Evolutionary conservation across 2,888 invertebrate species (phyloP).

Genomic region (Phoronis australis): DNA sequence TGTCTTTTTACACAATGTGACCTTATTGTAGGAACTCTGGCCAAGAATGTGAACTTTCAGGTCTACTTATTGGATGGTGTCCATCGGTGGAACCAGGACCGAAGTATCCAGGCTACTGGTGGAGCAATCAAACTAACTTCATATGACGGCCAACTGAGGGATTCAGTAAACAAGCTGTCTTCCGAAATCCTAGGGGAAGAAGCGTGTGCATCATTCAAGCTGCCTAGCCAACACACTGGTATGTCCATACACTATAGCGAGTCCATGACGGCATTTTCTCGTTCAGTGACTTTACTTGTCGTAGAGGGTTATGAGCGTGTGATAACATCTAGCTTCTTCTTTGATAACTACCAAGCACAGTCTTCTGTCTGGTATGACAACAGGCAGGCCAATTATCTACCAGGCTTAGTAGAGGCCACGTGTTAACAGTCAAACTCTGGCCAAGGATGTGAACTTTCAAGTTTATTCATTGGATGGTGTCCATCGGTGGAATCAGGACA

Average conservation of each 20-base stretch:
- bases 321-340: too few species aligned
- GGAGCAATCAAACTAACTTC: background rate
- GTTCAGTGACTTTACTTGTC: too few species aligned
- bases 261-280: too few species aligned
- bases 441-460: conserved; percentile 14
- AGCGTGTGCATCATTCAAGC: background rate
- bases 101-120: conserved; percentile 6
- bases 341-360: too few species aligned
- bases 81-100: conserved; percentile 16
- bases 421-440: too few species aligned
- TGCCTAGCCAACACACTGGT: background rate
- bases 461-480: conserved; percentile 16
- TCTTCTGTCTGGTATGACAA: too few species aligned
- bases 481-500: conserved; percentile 16
- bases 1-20: too few species aligned
- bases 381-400: too few species aligned
- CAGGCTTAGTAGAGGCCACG: too few species aligned
- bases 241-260: background rate
- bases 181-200: background rate
- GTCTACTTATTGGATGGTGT: conserved; percentile 17
- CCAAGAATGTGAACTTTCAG: conserved; percentile 14
- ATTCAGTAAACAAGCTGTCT: background rate
- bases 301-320: too few species aligned
- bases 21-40: conserved; percentile 12
- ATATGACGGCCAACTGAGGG: background rate